Base-by-base conservation (phyloP, 2,888 invertebrate genomes). In the Scelioninae gen. 1 region DNA sequence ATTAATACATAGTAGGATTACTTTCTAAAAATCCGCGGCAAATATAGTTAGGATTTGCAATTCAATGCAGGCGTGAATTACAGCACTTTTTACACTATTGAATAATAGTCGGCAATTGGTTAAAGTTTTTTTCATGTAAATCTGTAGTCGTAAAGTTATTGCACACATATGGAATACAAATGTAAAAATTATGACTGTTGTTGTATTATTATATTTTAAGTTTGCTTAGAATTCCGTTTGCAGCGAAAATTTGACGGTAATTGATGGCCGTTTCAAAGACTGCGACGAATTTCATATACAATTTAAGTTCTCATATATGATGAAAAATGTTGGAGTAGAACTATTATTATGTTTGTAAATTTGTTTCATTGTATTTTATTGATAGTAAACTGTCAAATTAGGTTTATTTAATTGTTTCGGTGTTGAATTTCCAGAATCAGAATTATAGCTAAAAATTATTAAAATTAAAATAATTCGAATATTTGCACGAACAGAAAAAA, bases 21-120 rank as follows among this genome's bases (percentile, higher is more conserved):
- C 71, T 65, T 78, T 71, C 58, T 56, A 71, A 78, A 63, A 45
- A 32, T 13, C 15, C 40, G 13, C 10, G 40, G 40, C 43, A 71
- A 49, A 71, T 78, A 78, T 51, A 55, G 32, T 65, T 66, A 47
- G 53, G 63, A 71, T 71, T 63, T 65, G 71, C 71, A 78, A 71
- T 63, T 78, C 56, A 63, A 63, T 56, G 56, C 9, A 65, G 38
- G 49, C 56, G 65, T 51, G 53, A 69, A 69, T 69, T 77, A 69
- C 69, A 34, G 60, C 47, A 43, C 49, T 53, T 55, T 43, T 60
- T 63, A 69, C 31, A 55, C 10, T 56, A 43, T 62, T 68, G 15
- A 69, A 69, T 68, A 55, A 69, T 69, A 77, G 60, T 5, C 62
- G 53, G 45, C 43, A 62, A 76, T 53, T 9, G 45, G 45, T 53